Base-by-base conservation (phyloP, 2,888 invertebrate species). In the Platycnemis pennipes region DNA sequence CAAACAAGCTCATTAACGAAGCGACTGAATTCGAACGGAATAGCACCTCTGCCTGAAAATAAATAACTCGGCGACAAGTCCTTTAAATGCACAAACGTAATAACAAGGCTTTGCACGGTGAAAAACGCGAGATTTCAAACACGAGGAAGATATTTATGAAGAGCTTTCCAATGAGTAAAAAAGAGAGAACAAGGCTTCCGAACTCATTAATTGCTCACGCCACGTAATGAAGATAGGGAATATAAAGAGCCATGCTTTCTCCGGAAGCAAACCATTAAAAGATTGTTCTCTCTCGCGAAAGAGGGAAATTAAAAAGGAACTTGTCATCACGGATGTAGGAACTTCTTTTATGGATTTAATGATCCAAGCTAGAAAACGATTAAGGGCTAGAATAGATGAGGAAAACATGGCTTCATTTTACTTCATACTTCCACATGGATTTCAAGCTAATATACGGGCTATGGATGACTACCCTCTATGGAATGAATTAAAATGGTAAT, bases 221-320 rank as follows among this genome's bases (percentile, higher is more conserved):
- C 91, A 31, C 56, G 56, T 63, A 91, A 91, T 91, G 91, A 91
- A 91, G 91, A 91, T 91, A 91, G 69, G 91, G 91, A 45, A 87
- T n/a, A 87, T n/a, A 46, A 46, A 44, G 56, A 44, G 26, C 42
- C 16, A 37, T 77, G 56, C 91, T 63, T 91, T 63, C 63, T 63
- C 91, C 91, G 91, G 91, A 91, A 91, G 63, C 44, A 42, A 63
- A 91, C 91, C 69, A 56, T 63, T 91, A 44, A 63, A 91, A 91
- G 42, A 45, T 44, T 44, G 56, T 63, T 56, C 63, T 26, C 91
- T 22, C 37, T 53, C 11, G 37, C 53, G 53, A 49, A 63, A 63
- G 44, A 44, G 56, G 44, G 26, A 91, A 91, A 77, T 77, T 56
- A 56, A 63, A 91, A 91, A 91, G 91, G 26, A 44, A 44, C 91